Evolutionary conservation across 2,888 invertebrate genomes (phyloP).

Genomic region (Cyclophora punctaria): DNA sequence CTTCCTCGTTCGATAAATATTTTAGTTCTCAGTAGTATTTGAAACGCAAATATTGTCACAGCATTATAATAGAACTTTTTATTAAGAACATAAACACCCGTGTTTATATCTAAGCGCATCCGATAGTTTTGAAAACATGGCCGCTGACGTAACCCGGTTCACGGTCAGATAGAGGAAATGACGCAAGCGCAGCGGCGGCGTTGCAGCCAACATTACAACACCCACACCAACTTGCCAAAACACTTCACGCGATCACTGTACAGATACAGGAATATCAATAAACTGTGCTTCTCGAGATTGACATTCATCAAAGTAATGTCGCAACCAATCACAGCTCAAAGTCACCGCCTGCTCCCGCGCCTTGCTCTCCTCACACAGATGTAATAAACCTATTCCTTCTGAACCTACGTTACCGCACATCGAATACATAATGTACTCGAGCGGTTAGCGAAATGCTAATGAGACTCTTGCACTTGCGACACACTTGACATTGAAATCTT

Average conservation of each 20-base stretch:
- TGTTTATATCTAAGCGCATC: constrained; percentile 8
- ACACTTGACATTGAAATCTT: constrained; percentile 32
- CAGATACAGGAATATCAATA: constrained; percentile 18
- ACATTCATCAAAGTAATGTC: constrained; percentile 18
- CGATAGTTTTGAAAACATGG: constrained; percentile 28
- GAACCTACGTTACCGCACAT: constrained; percentile 11
- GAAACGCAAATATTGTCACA: no score
- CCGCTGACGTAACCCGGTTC: constrained; percentile 67
- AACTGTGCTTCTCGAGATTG: constrained; percentile 24
- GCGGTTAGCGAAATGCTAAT: constrained; percentile 28
- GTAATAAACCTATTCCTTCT: constrained; percentile 22
- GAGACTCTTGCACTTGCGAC: constrained; percentile 30
- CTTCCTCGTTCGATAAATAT: no score
- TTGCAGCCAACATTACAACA: constrained; percentile 52
- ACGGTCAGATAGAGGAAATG: constrained; percentile 72
- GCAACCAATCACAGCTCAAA: constrained; percentile 16
- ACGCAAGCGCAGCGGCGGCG: constrained; percentile 52
- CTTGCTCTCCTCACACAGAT: constrained; percentile 13
- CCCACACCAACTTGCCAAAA: constrained; percentile 48
- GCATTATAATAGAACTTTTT: no score
- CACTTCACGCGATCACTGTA: constrained; percentile 33
- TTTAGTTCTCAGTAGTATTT: no score
- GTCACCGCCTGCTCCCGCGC: background rate
- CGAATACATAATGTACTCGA: constrained; percentile 9
- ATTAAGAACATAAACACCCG: no score